These are phyloP conservation scores for Heterohyrax brucei DNA, from an alignment of 2,797 vertebrate species.

Conservation along the genomic window DNA sequence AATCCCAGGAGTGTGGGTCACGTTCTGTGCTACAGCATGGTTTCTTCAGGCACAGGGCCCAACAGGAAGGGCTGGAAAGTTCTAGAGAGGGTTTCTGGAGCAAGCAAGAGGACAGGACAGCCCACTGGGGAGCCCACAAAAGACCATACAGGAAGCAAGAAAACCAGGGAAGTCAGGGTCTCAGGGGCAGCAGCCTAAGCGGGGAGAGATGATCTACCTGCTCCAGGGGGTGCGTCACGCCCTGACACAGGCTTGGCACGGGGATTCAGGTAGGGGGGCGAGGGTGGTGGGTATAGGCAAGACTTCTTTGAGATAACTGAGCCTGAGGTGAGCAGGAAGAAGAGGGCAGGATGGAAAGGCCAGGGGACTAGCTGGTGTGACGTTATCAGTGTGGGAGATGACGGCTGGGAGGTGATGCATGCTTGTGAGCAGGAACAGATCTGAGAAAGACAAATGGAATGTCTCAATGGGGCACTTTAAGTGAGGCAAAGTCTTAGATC, in stretches of 20 bases:
- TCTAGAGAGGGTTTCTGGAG: background rate
- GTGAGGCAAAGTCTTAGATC: background rate
- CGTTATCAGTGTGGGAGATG: background rate
- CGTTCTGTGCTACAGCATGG: background rate
- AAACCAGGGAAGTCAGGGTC: background rate
- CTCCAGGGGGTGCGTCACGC: background rate
- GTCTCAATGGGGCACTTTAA: background rate
- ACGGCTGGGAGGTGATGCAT: no score
- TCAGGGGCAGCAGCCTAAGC: background rate
- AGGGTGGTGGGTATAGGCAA: background rate
- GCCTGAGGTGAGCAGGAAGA: background rate
- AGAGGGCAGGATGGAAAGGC: slow-evolving; percentile 12
- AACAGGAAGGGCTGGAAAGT: background rate
- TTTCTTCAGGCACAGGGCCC: background rate
- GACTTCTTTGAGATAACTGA: slow-evolving; percentile 32
- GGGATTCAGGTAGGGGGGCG: background rate
- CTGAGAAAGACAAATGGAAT: background rate
- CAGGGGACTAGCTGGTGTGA: background rate
- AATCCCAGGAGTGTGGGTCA: background rate
- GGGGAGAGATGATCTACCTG: background rate
- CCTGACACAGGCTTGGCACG: background rate
- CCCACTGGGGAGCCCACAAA: background rate
- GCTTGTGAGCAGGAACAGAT: slow-evolving; percentile 46
- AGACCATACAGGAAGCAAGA: slow-evolving; percentile 14
- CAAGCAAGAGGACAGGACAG: no score